Evolutionary conservation across 2,113 vertebrate species (phyloP), one percentile per base, ranked within the genome.

Genomic region (Thunnus thynnus): DNA sequence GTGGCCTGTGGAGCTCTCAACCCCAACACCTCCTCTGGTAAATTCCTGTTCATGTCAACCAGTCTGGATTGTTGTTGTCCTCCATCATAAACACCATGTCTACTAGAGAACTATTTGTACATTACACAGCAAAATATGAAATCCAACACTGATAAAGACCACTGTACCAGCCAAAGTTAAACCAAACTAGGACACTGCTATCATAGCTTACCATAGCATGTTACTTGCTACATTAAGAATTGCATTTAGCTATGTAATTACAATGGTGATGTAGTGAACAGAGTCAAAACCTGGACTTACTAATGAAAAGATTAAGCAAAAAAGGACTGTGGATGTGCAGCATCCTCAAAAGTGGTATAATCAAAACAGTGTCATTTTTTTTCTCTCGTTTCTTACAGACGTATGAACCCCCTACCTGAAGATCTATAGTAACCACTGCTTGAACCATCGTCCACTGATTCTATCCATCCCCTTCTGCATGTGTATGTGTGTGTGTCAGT

Each of bases 371-470:
- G 13, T 66, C 6, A 41, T 50, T 65, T 5, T 6, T 75, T 78
- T 72, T 44, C 22, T 75, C 12, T 86, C 25, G 57, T 86, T 27
- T 76, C 36, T 91, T 88, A 41, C 89, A 94, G 94, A 86, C 66
- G 76, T 77, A 46, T 76, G 63, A 72, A 52, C 58, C 3, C 60
- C 69, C 56, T 82, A 57, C 87, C 84, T 72, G 88, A 88, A 89
- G 85, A 91, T 79, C 76, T 77, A 72, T 83, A 88, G 88, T 89
- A 74, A 81, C 78, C 75, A 87, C 85, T 76, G 86, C 78, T 89
- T 83, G 44, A 84, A 64, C 70, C 72, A 72, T 54, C 63, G 3
- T 66, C 66, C 67, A 67, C 78, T 55, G 50, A 86, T 79, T 52
- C 78, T 71, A 60, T 83, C 78, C 54, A 71, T 78, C 55, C 16